Percentiles rank a stretch among this genome's conserved stretches.
Conservation (phyloP, 35 echinoderm and acorn worm species). For the Heliocidaris tuberculata region DNA sequence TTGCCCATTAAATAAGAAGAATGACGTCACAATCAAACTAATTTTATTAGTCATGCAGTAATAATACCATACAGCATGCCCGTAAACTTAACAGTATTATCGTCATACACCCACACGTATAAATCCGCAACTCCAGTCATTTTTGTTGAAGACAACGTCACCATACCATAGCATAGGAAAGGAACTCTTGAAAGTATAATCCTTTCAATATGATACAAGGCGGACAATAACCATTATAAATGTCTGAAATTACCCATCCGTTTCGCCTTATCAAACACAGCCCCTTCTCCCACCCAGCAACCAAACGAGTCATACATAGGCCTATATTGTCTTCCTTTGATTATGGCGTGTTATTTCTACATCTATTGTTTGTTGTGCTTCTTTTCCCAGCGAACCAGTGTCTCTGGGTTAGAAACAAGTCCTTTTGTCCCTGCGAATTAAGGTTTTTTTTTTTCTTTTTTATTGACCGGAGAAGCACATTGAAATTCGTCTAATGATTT, state of each 20-base stretch:
- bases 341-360: slow-evolving; percentile 4
- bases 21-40: neutral
- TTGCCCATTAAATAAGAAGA: neutral
- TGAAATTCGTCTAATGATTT: slow-evolving; percentile 43
- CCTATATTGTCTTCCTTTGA: slow-evolving; percentile 1
- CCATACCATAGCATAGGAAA: neutral
- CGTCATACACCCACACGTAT: neutral
- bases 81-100: neutral
- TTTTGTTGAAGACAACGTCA: neutral
- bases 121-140: neutral
- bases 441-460: slow-evolving; percentile 41
- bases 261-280: neutral
- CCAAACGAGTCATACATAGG: neutral
- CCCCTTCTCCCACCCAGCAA: neutral
- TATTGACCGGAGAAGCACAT: slow-evolving; percentile 38
- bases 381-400: neutral
- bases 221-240: neutral
- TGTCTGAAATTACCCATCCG: slow-evolving; percentile 9
- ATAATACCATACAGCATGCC: neutral
- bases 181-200: neutral
- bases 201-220: neutral
- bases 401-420: slow-evolving; percentile 20
- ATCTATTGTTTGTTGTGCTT: neutral
- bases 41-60: neutral
- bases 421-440: slow-evolving; percentile 25